phyloP scores from a whole-genome alignment of 1,140 invertebrate species.

The Plutomurus gul region DNA sequence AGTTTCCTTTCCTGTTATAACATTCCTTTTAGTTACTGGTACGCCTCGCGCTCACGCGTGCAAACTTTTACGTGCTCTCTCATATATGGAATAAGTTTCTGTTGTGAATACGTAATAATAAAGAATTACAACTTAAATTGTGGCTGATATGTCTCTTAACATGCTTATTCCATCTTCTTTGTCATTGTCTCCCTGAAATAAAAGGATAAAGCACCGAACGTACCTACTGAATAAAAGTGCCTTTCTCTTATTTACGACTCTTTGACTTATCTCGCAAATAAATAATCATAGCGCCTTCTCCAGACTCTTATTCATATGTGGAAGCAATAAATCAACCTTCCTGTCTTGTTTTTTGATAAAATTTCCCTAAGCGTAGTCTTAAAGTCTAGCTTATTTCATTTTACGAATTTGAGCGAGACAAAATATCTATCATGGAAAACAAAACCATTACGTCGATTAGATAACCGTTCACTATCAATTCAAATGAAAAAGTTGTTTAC shows the following conservation, averaged over 20 bases:
- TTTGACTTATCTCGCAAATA: slow-evolving; percentile 17
- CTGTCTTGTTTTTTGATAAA: slow-evolving; percentile 8
- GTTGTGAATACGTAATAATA: background rate
- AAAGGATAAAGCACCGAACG: background rate
- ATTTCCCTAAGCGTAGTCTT: too few relatives aligned
- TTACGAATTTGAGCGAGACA: too few relatives aligned
- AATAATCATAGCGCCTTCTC: background rate
- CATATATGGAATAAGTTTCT: background rate
- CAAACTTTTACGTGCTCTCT: background rate
- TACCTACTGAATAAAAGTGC: background rate
- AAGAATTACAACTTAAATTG: background rate
- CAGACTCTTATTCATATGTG: background rate
- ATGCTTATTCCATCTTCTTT: slow-evolving; percentile 3
- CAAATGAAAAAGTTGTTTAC: background rate
- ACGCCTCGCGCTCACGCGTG: background rate
- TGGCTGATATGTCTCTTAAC: background rate
- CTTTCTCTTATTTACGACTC: background rate
- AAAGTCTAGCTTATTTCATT: too few relatives aligned
- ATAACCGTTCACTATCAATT: background rate
- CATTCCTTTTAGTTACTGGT: too few relatives aligned
- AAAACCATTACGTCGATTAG: background rate
- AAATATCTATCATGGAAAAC: background rate
- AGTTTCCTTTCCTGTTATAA: too few relatives aligned
- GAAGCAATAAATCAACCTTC: slow-evolving; percentile 7
- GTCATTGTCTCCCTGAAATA: background rate